A percentile compares a stretch with the other conserved stretches of the same genome.
These are phyloP conservation scores for Andrena minutula DNA, from an alignment of 2,888 invertebrate genomes.

Conservation along the genomic window DNA sequence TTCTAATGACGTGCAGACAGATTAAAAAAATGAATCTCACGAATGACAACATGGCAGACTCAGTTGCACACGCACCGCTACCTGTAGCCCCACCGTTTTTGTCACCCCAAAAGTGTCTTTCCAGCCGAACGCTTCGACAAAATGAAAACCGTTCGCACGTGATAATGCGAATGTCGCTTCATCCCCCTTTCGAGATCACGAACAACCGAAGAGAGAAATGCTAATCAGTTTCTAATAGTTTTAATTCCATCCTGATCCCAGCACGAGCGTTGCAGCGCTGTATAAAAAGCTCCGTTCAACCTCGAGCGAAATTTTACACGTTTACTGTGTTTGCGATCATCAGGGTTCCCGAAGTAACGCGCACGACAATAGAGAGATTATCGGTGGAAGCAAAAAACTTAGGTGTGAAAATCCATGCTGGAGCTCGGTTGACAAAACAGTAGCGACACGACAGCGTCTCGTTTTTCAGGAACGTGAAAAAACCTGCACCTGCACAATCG, in stretches of 20 bases:
- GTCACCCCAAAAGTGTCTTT: constrained; percentile 78
- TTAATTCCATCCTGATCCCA: constrained; percentile 26
- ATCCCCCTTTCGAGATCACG: constrained; percentile 63
- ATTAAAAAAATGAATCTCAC: constrained; percentile 31
- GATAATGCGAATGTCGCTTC: constrained; percentile 64
- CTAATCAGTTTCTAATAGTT: constrained; percentile 77
- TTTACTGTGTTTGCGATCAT: not conserved
- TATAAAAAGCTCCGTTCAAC: not conserved
- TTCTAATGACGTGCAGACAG: no score
- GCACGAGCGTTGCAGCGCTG: not conserved
- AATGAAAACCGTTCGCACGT: constrained; percentile 74
- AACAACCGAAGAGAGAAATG: constrained; percentile 64
- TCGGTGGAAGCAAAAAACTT: constrained; percentile 64
- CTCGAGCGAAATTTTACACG: not conserved
- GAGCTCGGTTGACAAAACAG: constrained; percentile 67
- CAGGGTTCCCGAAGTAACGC: not conserved
- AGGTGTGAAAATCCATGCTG: constrained; percentile 73
- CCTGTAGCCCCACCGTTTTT: constrained; percentile 65
- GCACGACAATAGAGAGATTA: constrained; percentile 43
- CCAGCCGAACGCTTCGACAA: constrained; percentile 80
- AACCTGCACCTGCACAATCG: constrained; percentile 36
- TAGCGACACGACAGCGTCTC: constrained; percentile 10
- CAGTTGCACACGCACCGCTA: constrained; percentile 47
- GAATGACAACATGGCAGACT: constrained; percentile 28
- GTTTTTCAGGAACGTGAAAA: constrained; percentile 56